A percentile compares a stretch with the other conserved stretches of the same genome.
phyloP scores from a whole-genome alignment of 2,888 invertebrate species.

The Noctua comes region DNA sequence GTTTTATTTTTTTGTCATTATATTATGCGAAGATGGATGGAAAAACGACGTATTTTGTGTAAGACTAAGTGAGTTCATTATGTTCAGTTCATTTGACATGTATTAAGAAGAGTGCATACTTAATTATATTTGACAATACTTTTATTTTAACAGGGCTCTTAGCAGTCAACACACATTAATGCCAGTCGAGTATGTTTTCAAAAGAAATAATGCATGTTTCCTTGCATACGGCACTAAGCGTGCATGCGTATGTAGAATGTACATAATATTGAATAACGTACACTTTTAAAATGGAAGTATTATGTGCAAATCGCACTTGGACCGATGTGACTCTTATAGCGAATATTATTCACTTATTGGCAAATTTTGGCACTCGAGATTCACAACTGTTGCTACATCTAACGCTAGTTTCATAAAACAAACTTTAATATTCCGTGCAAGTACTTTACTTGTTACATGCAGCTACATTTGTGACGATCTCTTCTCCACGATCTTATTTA shows the following conservation, averaged over 20 bases:
- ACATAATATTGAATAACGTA: slow-evolving; percentile 79
- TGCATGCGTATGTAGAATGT: slow-evolving; percentile 88
- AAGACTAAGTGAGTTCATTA: slow-evolving; percentile 90
- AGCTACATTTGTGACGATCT: slow-evolving; percentile 67
- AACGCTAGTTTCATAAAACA: slow-evolving; percentile 43
- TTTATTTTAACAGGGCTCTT: slow-evolving; percentile 91
- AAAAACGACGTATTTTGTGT: slow-evolving; percentile 90
- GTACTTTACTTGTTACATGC: slow-evolving; percentile 37
- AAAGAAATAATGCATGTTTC: slow-evolving; percentile 89
- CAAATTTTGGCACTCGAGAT: slow-evolving; percentile 77
- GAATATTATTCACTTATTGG: slow-evolving; percentile 77
- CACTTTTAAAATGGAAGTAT: slow-evolving; percentile 78
- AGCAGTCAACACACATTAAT: slow-evolving; percentile 91
- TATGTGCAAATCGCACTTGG: slow-evolving; percentile 78
- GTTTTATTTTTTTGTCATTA: slow-evolving; percentile 86
- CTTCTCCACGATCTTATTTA: slow-evolving; percentile 65
- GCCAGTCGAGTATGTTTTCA: slow-evolving; percentile 90
- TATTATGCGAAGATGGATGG: slow-evolving; percentile 90
- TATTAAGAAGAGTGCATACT: slow-evolving; percentile 82
- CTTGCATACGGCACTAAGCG: slow-evolving; percentile 86
- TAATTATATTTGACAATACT: slow-evolving; percentile 84
- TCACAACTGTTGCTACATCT: slow-evolving; percentile 66
- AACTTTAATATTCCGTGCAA: slow-evolving; percentile 41
- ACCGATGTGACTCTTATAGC: slow-evolving; percentile 73
- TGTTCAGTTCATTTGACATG: slow-evolving; percentile 85